Percentiles rank a stretch among this genome's conserved stretches.
Conservation (phyloP, 2,888 invertebrate species). For the Drosophila quinaria region DNA sequence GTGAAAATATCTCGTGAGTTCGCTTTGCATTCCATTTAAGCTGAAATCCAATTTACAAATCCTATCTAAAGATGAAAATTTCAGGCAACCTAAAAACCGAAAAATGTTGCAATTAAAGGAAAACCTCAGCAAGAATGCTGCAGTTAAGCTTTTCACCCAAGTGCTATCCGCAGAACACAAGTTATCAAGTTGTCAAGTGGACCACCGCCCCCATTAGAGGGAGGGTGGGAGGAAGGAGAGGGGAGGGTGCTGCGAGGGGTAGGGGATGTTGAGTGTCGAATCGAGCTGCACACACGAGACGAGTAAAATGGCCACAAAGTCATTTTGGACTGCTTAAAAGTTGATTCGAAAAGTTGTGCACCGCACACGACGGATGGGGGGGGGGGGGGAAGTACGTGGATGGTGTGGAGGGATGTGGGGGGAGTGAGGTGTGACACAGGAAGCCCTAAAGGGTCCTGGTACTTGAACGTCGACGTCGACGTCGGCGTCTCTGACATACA, state of each 20-base stretch:
- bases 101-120: constrained; percentile 52
- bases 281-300: constrained; percentile 37
- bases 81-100: constrained; percentile 13
- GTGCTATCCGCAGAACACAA: constrained; percentile 50
- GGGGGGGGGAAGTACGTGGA: background rate
- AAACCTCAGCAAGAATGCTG: constrained; percentile 37
- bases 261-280: constrained; percentile 1
- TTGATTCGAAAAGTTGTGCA: constrained; percentile 78
- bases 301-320: constrained; percentile 70
- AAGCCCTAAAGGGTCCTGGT: constrained; percentile 43
- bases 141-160: constrained; percentile 26
- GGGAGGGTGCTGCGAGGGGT: background rate
- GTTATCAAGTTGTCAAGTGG: constrained; percentile 78
- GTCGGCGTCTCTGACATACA: constrained; percentile 61
- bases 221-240: background rate
- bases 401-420: background rate
- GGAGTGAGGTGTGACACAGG: constrained; percentile 39
- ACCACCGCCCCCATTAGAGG: constrained; percentile 10
- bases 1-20: background rate
- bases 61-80: background rate
- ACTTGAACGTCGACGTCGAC: constrained; percentile 43
- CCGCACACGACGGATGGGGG: constrained; percentile 53
- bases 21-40: background rate
- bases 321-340: constrained; percentile 79
- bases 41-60: constrained; percentile 9